These are phyloP conservation scores for Limnephilus lunatus DNA, from an alignment of 2,888 invertebrate species.

Conservation along the genomic window DNA sequence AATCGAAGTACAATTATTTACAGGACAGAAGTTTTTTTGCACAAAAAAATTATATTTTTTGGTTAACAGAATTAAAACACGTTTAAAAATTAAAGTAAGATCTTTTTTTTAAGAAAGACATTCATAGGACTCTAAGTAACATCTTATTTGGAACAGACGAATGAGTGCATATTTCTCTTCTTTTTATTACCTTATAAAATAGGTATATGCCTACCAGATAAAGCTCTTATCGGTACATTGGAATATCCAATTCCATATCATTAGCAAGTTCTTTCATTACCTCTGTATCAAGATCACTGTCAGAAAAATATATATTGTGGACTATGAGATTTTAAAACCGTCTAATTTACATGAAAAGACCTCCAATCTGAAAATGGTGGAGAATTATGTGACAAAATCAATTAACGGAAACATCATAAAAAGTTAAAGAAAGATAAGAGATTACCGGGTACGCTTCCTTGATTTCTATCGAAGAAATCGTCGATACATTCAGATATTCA, in stretches of 20 bases:
- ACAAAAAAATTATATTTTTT: no score
- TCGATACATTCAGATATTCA: constrained; percentile 37
- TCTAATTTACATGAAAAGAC: constrained; percentile 38
- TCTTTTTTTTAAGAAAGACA: no score
- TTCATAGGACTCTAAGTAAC: no score
- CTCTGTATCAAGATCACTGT: neutral
- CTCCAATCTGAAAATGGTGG: constrained; percentile 38
- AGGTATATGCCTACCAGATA: no score
- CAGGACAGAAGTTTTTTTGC: no score
- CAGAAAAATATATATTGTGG: neutral
- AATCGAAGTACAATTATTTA: no score
- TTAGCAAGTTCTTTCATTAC: neutral
- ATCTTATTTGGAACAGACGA: no score
- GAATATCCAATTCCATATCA: neutral
- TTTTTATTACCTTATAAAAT: no score
- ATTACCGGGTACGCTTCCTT: constrained; percentile 29
- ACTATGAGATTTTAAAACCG: neutral
- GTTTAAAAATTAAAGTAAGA: no score
- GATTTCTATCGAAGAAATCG: constrained; percentile 40
- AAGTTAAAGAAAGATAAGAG: constrained; percentile 19
- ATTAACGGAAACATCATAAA: constrained; percentile 49
- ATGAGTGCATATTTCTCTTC: no score
- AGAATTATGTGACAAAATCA: constrained; percentile 50
- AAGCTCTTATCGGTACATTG: neutral
- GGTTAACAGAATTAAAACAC: no score